phyloP scores from a whole-genome alignment of 2,888 invertebrate species.

The Thereva unica region DNA sequence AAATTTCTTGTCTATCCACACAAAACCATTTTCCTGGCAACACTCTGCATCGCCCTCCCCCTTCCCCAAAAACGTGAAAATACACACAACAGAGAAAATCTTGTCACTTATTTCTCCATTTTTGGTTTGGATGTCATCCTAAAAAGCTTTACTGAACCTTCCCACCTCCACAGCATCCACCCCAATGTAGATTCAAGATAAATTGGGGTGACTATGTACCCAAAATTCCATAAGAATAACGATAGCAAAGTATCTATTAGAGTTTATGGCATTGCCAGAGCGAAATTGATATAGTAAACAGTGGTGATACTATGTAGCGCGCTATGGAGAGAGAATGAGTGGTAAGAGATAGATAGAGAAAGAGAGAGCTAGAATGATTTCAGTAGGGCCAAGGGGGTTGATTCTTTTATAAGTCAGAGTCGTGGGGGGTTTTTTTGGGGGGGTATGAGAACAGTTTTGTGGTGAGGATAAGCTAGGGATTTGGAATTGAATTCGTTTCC shows the following conservation, averaged over 20 bases:
- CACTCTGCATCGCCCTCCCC: neutral
- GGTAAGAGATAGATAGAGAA: too few relatives aligned
- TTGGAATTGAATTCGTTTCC: conserved; percentile 34
- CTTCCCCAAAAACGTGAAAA: too few relatives aligned
- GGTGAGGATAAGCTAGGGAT: conserved; percentile 28
- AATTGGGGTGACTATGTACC: conserved; percentile 28
- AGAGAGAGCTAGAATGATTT: too few relatives aligned
- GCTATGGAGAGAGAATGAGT: neutral
- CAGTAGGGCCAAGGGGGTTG: too few relatives aligned
- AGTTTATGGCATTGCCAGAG: conserved; percentile 16
- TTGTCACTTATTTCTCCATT: conserved; percentile 21
- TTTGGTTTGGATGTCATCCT: conserved; percentile 8
- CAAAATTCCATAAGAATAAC: conserved; percentile 14
- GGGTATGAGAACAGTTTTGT: neutral
- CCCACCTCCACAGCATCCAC: conserved; percentile 2
- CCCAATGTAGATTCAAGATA: conserved; percentile 13
- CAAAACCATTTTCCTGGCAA: conserved; percentile 11
- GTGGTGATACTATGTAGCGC: neutral
- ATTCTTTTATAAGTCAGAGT: too few relatives aligned
- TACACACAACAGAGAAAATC: too few relatives aligned
- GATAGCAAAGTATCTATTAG: conserved; percentile 17
- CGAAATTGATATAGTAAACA: neutral
- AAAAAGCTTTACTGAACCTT: conserved; percentile 3
- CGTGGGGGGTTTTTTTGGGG: too few relatives aligned
- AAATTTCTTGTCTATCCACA: too few relatives aligned